Base-by-base conservation (phyloP, 1,140 invertebrate genomes). In the Drosophila parabipectinata region DNA sequence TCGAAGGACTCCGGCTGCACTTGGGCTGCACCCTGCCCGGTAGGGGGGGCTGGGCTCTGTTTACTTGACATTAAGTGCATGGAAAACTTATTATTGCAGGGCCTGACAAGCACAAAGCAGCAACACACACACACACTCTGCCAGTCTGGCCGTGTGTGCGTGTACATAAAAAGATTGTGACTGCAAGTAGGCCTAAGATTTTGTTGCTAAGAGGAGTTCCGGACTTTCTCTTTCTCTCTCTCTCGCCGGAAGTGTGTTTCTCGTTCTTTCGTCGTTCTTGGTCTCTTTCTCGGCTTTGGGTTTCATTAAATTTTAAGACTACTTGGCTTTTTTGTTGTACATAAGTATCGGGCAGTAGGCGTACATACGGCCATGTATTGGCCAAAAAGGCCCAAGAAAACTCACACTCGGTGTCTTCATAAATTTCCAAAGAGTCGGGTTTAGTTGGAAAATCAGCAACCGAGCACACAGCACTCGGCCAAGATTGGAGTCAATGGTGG, bases 61-160 rank as follows among this genome's bases (percentile, higher is more conserved):
- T 85, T 81, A 87, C 83, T 87, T 87, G 83, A 87, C 83, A 87
- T 87, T 87, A 87, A 87, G 83, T 87, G 83, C 79, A 83, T 77
- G 62, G 83, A 88, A 87, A 88, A 87, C 83, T 87, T 87, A 87
- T 87, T 87, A 87, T 87, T 88, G 83, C 83, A 82, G 83, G 74
- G 74, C 75, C 69, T 78, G 82, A 87, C 82, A 87, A 71, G 66
- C 68, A 79, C 72, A 81, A 88, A 81, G 75, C 81, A 80, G 74
- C 80, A 1, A 71, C 78, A 62, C 30, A 58, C 41, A 62, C 41
- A 30, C 32, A 57, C 34, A 41, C 48, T 63, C 37, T 66, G 44
- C 7, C 48, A 47, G 24, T 68, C 5, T 44, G 41, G 41, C 50
- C 28, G 39, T 39, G 28, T 39, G n/a, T 15, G 66, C 21, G 32